Conservation (phyloP, 2,113 vertebrate species). For the Centropristis striata region DNA sequence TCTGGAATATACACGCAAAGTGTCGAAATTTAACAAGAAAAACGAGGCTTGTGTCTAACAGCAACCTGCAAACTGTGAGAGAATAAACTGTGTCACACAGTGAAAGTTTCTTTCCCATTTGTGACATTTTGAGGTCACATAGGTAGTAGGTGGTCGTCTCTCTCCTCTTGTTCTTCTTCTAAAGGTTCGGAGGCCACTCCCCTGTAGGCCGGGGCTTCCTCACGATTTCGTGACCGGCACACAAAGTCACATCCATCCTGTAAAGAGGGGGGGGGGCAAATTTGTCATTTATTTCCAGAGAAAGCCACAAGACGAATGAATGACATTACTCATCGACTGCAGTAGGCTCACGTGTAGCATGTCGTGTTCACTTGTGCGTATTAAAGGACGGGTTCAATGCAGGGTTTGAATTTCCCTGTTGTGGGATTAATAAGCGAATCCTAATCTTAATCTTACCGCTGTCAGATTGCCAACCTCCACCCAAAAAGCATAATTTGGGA, state of each 20-base stretch:
- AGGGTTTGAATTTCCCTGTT: too few relatives aligned
- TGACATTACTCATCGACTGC: not conserved
- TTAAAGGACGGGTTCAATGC: too few relatives aligned
- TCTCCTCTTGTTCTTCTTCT: slow-evolving; percentile 93
- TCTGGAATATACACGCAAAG: slow-evolving; percentile 36
- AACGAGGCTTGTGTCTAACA: slow-evolving; percentile 59
- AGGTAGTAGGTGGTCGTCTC: slow-evolving; percentile 96
- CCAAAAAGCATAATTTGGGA: slow-evolving; percentile 96
- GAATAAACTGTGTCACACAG: slow-evolving; percentile 56
- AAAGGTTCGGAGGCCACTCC: slow-evolving; percentile 90
- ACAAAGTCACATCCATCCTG: slow-evolving; percentile 98
- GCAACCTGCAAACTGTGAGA: slow-evolving; percentile 53
- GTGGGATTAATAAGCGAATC: too few relatives aligned
- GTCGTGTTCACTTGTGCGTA: too few relatives aligned
- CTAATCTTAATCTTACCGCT: too few relatives aligned
- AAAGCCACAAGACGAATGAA: too few relatives aligned
- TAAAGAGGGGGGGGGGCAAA: not conserved
- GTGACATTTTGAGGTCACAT: slow-evolving; percentile 86
- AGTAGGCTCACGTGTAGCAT: too few relatives aligned
- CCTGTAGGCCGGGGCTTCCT: slow-evolving; percentile 87
- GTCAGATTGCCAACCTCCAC: slow-evolving; percentile 93
- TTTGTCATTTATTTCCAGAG: not conserved
- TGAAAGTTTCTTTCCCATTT: slow-evolving; percentile 43
- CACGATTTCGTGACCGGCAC: slow-evolving; percentile 90
- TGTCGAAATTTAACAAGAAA: slow-evolving; percentile 39